These are phyloP conservation scores for Nephrotoma guestfalica DNA, from an alignment of 2,888 invertebrate species.

Conservation along the genomic window DNA sequence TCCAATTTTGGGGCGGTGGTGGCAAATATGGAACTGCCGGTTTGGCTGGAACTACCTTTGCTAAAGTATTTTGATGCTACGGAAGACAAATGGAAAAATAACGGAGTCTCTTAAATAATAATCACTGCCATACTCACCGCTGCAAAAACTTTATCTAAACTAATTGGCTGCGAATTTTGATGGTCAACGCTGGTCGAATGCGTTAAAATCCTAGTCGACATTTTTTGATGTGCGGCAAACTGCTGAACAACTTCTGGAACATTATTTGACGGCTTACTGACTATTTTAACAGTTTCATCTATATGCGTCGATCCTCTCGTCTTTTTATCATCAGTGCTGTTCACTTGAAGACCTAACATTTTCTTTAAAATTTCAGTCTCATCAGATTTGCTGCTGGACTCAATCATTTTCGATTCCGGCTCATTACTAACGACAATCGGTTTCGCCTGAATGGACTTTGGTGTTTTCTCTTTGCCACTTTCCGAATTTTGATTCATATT, in stretches of 20 bases:
- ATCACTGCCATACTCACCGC: background rate
- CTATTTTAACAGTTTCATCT: background rate
- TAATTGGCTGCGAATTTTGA: background rate
- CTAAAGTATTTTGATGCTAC: background rate
- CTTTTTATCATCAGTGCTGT: background rate
- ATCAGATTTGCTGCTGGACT: background rate
- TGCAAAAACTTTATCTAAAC: background rate
- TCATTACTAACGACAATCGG: background rate
- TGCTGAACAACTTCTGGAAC: background rate
- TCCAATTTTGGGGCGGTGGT: slow-evolving; percentile 12
- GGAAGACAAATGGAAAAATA: background rate
- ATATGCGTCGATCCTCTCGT: background rate
- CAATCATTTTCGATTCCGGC: background rate
- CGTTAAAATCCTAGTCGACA: background rate
- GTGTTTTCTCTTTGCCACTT: background rate
- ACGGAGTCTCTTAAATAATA: background rate
- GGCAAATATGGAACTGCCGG: slow-evolving; percentile 9
- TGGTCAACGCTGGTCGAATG: background rate
- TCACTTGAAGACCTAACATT: background rate
- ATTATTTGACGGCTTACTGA: background rate
- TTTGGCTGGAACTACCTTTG: background rate
- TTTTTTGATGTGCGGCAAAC: background rate
- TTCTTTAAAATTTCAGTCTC: slow-evolving; percentile 3
- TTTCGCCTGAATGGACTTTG: background rate
- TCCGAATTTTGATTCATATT: background rate